Evolutionary conservation across 2,113 vertebrate species (phyloP).

Genomic region (Epinephelus lanceolatus): DNA sequence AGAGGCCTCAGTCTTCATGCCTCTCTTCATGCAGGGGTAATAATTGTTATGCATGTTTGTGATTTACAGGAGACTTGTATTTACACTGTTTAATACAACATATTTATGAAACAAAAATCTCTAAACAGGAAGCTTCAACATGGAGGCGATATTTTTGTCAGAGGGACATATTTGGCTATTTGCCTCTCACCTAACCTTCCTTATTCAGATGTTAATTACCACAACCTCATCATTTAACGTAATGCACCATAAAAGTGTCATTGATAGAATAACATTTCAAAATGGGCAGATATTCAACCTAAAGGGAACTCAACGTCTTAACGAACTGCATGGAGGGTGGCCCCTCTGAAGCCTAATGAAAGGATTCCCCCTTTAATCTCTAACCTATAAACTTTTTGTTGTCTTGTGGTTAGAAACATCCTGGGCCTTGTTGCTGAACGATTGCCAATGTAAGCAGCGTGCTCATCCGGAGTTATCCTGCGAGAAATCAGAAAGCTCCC

Average conservation of each 20-base stretch:
- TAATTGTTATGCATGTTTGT: not conserved
- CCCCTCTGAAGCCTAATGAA: not conserved
- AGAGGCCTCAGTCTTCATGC: not conserved
- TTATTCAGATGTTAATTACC: not conserved
- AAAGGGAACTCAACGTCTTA: not conserved
- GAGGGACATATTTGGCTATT: not conserved
- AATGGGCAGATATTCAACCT: not conserved
- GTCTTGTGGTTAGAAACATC: not conserved
- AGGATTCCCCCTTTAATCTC: not conserved
- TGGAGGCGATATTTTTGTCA: not conserved
- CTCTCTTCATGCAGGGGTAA: not conserved
- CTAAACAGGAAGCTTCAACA: not conserved
- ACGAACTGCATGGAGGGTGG: not conserved
- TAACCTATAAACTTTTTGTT: slow-evolving; percentile 31
- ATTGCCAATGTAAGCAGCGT: slow-evolving; percentile 12
- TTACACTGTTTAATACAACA: not conserved
- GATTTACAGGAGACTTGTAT: not conserved
- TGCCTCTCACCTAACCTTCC: not conserved
- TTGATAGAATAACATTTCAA: slow-evolving; percentile 13
- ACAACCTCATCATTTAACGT: not conserved
- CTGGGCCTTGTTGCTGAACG: slow-evolving; percentile 6
- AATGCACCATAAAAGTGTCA: not conserved
- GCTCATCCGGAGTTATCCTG: not conserved
- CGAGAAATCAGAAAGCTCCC: slow-evolving; percentile 29
- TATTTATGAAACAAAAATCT: not conserved